A percentile compares a stretch with the other conserved stretches of the same genome.
phyloP scores from a whole-genome alignment of 2,113 vertebrate genomes.

The Macrotus californicus region DNA sequence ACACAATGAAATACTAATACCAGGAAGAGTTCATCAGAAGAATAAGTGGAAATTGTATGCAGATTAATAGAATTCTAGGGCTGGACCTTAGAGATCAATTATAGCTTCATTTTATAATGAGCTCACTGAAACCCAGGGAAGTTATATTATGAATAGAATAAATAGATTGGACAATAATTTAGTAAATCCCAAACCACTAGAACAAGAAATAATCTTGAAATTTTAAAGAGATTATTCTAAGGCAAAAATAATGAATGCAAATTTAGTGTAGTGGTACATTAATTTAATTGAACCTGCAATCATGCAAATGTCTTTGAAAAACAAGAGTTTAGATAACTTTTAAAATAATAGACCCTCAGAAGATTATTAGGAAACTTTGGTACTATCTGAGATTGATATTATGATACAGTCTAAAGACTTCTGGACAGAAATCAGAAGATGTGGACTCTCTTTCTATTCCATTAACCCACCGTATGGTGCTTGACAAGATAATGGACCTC shows the following conservation, averaged over 20 bases:
- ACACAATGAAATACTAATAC: conserved; percentile 33
- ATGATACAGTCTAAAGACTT: background rate
- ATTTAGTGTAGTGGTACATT: background rate
- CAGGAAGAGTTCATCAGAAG: conserved; percentile 12
- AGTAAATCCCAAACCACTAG: conserved; percentile 13
- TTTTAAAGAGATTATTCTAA: conserved; percentile 16
- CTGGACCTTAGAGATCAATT: conserved; percentile 50
- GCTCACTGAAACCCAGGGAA: conserved; percentile 29
- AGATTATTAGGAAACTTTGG: background rate
- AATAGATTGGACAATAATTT: conserved; percentile 25
- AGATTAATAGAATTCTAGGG: conserved; percentile 47
- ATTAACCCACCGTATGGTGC: background rate
- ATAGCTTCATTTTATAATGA: conserved; percentile 41
- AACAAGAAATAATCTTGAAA: background rate
- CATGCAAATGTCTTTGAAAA: conserved; percentile 4
- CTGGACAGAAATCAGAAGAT: background rate
- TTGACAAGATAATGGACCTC: background rate
- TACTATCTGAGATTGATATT: background rate
- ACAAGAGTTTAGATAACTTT: background rate
- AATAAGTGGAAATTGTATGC: conserved; percentile 22
- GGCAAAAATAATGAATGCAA: conserved; percentile 7
- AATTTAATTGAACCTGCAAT: conserved; percentile 6
- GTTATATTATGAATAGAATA: background rate
- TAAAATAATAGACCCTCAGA: background rate
- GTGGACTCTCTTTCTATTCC: background rate